A percentile compares a stretch with the other conserved stretches of the same genome.
Conservation (phyloP, 2,888 invertebrate genomes). For the Thymelicus acteon region DNA sequence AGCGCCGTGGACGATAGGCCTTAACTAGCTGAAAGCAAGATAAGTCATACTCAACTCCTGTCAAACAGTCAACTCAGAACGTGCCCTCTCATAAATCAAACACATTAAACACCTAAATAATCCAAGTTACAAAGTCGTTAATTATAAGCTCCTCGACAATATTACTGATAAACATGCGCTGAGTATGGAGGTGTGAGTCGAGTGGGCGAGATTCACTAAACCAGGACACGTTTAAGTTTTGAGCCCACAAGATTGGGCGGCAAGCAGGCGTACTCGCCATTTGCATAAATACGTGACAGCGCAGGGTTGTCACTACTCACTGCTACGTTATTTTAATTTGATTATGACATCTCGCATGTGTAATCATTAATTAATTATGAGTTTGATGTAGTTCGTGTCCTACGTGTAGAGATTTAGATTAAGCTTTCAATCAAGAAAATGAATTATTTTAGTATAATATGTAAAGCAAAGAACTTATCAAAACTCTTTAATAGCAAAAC, state of each 20-base stretch:
- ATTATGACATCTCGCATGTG: no score
- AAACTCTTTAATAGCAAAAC: no score
- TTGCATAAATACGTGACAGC: constrained; percentile 23
- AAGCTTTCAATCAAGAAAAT: no score
- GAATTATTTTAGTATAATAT: no score
- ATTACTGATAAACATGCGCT: constrained; percentile 7
- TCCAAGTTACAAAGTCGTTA: neutral
- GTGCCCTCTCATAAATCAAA: neutral
- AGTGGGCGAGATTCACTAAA: constrained; percentile 10
- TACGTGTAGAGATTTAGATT: no score
- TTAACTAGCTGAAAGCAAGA: no score
- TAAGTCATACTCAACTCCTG: no score
- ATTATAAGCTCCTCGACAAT: constrained; percentile 1
- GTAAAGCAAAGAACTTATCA: no score
- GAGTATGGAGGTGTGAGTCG: neutral
- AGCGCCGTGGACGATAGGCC: no score
- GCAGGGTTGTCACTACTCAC: neutral
- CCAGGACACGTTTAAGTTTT: constrained; percentile 3
- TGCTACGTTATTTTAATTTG: neutral
- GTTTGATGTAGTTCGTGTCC: no score
- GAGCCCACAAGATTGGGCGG: constrained; percentile 22
- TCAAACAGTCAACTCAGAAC: neutral
- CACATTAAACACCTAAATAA: constrained; percentile 1
- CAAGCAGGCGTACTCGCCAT: constrained; percentile 10
- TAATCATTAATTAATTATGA: no score